Conservation (phyloP, 1,140 invertebrate genomes). For the Rhizoglyphus robini region DNA sequence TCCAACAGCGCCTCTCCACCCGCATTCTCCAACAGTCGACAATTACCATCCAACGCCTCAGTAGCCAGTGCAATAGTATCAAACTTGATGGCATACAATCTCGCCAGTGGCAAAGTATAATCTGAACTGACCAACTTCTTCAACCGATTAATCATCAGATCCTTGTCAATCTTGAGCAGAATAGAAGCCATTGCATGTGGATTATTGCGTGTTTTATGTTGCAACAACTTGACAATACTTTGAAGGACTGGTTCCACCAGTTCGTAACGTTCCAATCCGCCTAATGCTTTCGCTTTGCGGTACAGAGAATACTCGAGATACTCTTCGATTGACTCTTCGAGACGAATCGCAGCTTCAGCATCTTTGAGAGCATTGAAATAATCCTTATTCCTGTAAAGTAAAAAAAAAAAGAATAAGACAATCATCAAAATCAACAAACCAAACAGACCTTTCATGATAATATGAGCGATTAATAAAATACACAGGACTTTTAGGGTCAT, state of each 20-base stretch:
- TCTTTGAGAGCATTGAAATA: background rate
- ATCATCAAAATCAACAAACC: background rate
- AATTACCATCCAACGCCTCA: background rate
- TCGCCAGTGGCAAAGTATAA: constrained; percentile 6
- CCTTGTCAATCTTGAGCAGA: background rate
- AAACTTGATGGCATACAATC: background rate
- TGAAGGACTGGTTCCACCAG: background rate
- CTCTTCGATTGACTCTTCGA: background rate
- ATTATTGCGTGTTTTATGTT: background rate
- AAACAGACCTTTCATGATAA: constrained; percentile 4
- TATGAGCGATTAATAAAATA: constrained; percentile 10
- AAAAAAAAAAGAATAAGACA: background rate
- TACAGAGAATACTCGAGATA: background rate
- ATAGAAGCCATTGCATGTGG: too few species aligned
- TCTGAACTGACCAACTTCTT: background rate
- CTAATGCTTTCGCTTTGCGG: background rate
- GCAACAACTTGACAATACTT: background rate
- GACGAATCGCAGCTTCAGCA: background rate
- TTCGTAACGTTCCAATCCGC: background rate
- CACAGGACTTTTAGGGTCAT: background rate
- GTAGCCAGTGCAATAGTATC: background rate
- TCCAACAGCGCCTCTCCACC: too few species aligned
- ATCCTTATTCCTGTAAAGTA: background rate
- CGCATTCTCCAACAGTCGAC: background rate
- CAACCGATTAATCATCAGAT: background rate